These are phyloP conservation scores for Nasua narica DNA, from an alignment of 2,797 vertebrate species.

Conservation along the genomic window DNA sequence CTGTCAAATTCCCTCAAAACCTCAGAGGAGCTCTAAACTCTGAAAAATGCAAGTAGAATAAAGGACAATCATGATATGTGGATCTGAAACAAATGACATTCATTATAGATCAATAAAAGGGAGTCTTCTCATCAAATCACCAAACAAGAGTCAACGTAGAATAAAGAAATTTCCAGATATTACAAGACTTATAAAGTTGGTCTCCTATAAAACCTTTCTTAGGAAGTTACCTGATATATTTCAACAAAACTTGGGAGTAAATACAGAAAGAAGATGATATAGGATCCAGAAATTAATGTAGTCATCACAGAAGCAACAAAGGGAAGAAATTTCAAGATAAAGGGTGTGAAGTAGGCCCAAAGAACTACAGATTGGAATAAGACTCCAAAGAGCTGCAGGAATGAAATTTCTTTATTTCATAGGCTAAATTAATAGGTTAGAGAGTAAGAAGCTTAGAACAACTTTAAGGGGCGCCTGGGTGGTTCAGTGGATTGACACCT, in stretches of 20 bases:
- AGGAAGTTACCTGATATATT: neutral
- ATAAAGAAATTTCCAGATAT: neutral
- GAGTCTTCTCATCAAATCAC: neutral
- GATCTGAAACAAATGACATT: slow-evolving; percentile 26
- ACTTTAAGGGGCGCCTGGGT: no score
- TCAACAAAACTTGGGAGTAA: neutral
- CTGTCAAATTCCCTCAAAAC: neutral
- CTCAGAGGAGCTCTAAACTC: neutral
- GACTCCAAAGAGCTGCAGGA: neutral
- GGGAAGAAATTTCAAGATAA: neutral
- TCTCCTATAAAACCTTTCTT: neutral
- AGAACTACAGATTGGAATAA: neutral
- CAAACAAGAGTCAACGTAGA: neutral
- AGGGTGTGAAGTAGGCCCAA: neutral
- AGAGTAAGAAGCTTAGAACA: neutral
- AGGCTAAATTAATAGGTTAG: neutral
- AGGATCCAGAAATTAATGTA: neutral
- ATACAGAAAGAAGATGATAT: neutral
- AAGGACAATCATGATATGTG: neutral
- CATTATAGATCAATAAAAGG: neutral
- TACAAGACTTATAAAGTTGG: neutral
- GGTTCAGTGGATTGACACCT: no score
- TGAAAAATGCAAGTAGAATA: neutral
- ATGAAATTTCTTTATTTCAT: neutral
- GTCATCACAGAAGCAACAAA: neutral